These are phyloP conservation scores for Patella pellucida DNA, from an alignment of 2,888 invertebrate genomes.

Conservation along the genomic window DNA sequence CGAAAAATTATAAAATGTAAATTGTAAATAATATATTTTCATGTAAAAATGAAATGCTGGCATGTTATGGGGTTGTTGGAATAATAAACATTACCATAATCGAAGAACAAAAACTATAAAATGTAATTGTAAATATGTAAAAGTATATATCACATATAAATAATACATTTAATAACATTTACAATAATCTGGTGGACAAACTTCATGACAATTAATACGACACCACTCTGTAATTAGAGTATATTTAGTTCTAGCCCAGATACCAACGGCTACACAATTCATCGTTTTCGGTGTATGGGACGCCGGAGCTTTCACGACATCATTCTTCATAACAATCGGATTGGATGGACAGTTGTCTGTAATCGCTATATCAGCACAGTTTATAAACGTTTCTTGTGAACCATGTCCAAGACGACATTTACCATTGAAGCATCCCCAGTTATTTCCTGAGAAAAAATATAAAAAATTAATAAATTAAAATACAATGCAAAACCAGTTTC, in stretches of 20 bases:
- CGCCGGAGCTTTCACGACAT: neutral
- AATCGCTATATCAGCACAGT: neutral
- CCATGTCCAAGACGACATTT: neutral
- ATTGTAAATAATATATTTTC: too few species aligned
- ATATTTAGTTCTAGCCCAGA: neutral
- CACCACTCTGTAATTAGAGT: neutral
- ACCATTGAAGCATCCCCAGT: neutral
- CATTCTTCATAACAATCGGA: neutral
- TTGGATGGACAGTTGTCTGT: neutral
- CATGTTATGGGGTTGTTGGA: too few species aligned
- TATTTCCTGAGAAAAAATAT: neutral
- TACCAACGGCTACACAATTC: neutral
- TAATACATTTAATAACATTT: neutral
- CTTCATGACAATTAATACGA: neutral
- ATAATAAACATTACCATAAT: too few species aligned
- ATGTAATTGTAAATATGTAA: too few species aligned
- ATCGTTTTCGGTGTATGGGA: neutral
- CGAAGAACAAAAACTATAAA: too few species aligned
- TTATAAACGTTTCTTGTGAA: neutral
- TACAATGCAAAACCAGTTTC: too few species aligned
- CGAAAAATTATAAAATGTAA: too few species aligned
- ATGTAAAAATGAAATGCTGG: too few species aligned
- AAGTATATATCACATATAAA: too few species aligned
- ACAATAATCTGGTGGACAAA: neutral
- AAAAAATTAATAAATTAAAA: too few species aligned